Evolutionary conservation across 2,797 vertebrate genomes (phyloP).

Genomic region (Scyliorhinus canicula): DNA sequence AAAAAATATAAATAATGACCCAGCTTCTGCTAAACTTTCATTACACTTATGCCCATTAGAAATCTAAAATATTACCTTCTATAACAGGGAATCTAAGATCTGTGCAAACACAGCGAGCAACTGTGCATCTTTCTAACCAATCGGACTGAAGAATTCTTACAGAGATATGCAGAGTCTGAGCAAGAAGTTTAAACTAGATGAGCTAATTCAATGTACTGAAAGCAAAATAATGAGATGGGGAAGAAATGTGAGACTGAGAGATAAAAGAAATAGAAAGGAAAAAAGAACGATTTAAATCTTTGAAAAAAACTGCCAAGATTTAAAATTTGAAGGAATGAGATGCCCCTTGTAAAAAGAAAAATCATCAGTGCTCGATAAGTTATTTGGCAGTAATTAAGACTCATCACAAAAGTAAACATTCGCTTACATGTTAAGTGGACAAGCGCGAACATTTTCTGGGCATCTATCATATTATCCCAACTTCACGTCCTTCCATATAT

Average conservation of each 20-base stretch:
- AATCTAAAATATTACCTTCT: not conserved
- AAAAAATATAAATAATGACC: not conserved
- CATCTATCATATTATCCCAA: too few species aligned
- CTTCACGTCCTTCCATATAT: not conserved
- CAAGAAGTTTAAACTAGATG: not conserved
- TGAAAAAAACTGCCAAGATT: too few species aligned
- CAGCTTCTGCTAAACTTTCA: not conserved
- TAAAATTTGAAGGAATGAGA: too few species aligned
- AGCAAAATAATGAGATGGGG: too few species aligned
- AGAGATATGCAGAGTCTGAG: not conserved
- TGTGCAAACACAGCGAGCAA: not conserved
- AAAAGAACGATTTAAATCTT: too few species aligned
- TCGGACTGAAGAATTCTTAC: not conserved
- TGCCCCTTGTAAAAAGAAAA: too few species aligned
- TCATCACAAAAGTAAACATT: too few species aligned
- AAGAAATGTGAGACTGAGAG: not conserved
- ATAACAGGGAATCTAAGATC: not conserved
- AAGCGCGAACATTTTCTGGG: too few species aligned
- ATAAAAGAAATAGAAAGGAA: not conserved
- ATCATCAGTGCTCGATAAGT: too few species aligned
- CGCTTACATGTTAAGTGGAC: too few species aligned
- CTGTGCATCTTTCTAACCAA: not conserved
- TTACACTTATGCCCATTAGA: too few species aligned
- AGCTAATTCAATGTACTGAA: not conserved
- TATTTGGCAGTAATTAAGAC: too few species aligned